These are phyloP conservation scores for Scatophagus argus DNA, from an alignment of 2,113 vertebrate species.

Conservation along the genomic window DNA sequence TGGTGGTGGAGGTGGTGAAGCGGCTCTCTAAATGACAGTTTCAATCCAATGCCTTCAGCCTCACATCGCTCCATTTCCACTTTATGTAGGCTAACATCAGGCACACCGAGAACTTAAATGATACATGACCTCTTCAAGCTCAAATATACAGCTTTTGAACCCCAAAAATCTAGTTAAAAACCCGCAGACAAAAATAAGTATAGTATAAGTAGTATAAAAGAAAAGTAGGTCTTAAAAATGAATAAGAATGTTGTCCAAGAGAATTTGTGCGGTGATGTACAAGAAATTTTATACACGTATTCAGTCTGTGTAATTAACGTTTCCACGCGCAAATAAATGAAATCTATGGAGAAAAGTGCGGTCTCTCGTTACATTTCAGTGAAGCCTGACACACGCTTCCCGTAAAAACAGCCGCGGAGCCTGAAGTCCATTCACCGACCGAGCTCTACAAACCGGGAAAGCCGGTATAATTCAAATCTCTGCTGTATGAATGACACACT, in stretches of 20 bases:
- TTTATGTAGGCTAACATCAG: not conserved
- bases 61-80: constrained; percentile 3
- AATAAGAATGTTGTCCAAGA: not conserved
- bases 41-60: constrained; percentile 10
- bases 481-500: constrained; percentile 16
- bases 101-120: not conserved
- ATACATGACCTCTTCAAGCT: not conserved
- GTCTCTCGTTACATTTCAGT: not conserved
- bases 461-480: constrained; percentile 60
- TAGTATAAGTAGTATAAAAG: not conserved
- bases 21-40: constrained; percentile 50
- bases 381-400: not conserved
- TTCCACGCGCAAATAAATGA: not conserved
- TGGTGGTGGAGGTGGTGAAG: not conserved
- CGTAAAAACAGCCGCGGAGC: not conserved
- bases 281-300: not conserved
- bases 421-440: constrained; percentile 28
- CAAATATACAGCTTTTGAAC: not conserved
- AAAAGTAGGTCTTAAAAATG: not conserved
- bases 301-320: not conserved
- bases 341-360: not conserved
- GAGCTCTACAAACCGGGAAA: constrained; percentile 56
- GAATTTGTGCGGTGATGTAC: not conserved
- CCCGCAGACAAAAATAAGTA: too few species aligned
- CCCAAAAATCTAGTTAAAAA: not conserved